Evolutionary conservation across 2,113 vertebrate species (phyloP), one percentile per base, ranked within the genome.

Genomic region (Phrynosoma blainvillii): DNA sequence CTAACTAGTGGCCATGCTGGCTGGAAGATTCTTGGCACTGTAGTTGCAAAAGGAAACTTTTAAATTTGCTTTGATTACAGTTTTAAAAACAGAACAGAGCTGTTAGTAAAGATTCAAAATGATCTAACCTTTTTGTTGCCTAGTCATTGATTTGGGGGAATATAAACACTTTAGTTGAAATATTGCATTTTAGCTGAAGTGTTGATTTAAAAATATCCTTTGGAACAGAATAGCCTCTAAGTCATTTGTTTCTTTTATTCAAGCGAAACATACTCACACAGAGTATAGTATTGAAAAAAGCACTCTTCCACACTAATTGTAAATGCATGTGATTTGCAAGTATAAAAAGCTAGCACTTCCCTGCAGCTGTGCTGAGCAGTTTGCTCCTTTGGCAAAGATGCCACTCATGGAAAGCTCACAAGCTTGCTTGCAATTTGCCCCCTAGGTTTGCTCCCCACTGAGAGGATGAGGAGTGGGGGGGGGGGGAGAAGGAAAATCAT

Each of bases 301-400:
- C 88, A 86, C 79, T 89, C 84, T 89, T 86, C 84, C 88, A 89
- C 79, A 86, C 65, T 89, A 86, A 86, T 86, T 89, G 88, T 78
- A 86, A 82, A 89, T 85, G 59, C 73, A 71, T 82, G 84, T 81
- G 65, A 89, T 89, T 82, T 86, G 79, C 84, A 89, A 89, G 84
- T 86, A 86, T 83, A 89, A 89, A 89, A 82, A 77, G 79, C 78
- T 56, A 71, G 73, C 27, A n/a, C 59, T 88, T 86, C 65, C 73
- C 84, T 85, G 79, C 79, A 86, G 79, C 84, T 89, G 79, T 9
- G 66, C 79, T 86, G 79, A 89, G 66, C 79, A 70, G 73, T 66
- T 92, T 13, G 40, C 68, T 36, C 77, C 18, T 89, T 85, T 81
- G 76, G 56, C 36, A 90, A 92, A 90, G 66, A 92, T 85, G 62